Evolutionary conservation across 2,113 vertebrate species (phyloP), one percentile per base, ranked within the genome.

Genomic region (Etheostoma spectabile): DNA sequence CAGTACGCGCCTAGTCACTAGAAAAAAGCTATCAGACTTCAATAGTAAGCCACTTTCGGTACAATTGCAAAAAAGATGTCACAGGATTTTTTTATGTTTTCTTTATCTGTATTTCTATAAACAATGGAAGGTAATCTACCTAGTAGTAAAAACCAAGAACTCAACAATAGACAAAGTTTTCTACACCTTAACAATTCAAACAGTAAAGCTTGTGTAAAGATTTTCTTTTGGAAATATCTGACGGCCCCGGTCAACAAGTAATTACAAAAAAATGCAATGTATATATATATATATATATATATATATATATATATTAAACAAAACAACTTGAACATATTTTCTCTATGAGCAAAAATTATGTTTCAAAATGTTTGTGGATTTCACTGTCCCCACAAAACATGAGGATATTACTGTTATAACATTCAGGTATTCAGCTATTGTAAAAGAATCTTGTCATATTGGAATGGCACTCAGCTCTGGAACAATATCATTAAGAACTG

Each of bases 21-120:
- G 91, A 95, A 95, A 86, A 95, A 96, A 96, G 94, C 95, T 95
- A 95, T 94, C 94, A 94, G 95, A 96, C 95, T 93, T 95, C 94
- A 95, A 97, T 96, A 96, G 95, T 99, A 98, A 98, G 98, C 98
- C 98, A 99, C 98, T 99, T 97, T 97, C 93, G 98, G 97, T 98
- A 98, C 97, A 97, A 95, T 96, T 97, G 97, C 97, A 98, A 97
- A 97, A 96, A 96, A 95, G 95, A 96, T 96, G 96, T 97, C 96
- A 97, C 97, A 96, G 95, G 95, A 93, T 89, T 95, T 96, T 95
- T 95, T 94, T 93, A 93, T 35, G 22, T 88, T 92, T 86, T 95
- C 87, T 92, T 95, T 95, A 93, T 88, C 74, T 87, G 77, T 83
- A 95, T 94, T 97, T 97, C 84, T 97, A 97, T 95, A 98, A 97